A percentile compares a stretch with the other conserved stretches of the same genome.
These are phyloP conservation scores for Epizoanthus stellaris DNA, from an alignment of 92 coral and sea anemone species.

Conservation along the genomic window DNA sequence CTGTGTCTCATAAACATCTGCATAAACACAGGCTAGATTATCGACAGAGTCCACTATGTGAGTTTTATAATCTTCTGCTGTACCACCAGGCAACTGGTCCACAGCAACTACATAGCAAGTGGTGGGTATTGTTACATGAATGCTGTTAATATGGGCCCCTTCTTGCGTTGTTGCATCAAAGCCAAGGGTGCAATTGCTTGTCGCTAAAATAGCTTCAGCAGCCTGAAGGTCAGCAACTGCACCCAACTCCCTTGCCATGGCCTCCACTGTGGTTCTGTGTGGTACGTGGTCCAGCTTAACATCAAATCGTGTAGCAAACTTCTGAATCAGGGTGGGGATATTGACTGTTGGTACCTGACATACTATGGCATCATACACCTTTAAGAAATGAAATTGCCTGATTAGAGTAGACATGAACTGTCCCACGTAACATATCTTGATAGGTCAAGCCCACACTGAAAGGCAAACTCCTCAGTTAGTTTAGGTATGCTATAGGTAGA, in stretches of 20 bases:
- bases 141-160: no score
- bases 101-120: neutral
- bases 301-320: neutral
- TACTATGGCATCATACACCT: slow-evolving; percentile 26
- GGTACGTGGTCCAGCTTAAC: neutral
- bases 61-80: neutral
- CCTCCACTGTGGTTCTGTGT: neutral
- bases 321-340: neutral
- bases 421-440: no score
- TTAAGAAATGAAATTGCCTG: no score
- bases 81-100: neutral
- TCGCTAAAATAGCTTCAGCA: neutral
- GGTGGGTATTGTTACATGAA: no score
- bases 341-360: slow-evolving; percentile 15
- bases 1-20: neutral
- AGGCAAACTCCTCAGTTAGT: no score
- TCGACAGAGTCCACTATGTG: slow-evolving; percentile 9
- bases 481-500: no score
- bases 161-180: neutral
- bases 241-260: neutral
- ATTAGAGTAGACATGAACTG: no score
- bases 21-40: slow-evolving; percentile 13
- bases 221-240: neutral
- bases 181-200: neutral
- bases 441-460: no score